Evolutionary conservation across 2,113 vertebrate species (phyloP), one percentile per base, ranked within the genome.

Genomic region (Aythya baeri): DNA sequence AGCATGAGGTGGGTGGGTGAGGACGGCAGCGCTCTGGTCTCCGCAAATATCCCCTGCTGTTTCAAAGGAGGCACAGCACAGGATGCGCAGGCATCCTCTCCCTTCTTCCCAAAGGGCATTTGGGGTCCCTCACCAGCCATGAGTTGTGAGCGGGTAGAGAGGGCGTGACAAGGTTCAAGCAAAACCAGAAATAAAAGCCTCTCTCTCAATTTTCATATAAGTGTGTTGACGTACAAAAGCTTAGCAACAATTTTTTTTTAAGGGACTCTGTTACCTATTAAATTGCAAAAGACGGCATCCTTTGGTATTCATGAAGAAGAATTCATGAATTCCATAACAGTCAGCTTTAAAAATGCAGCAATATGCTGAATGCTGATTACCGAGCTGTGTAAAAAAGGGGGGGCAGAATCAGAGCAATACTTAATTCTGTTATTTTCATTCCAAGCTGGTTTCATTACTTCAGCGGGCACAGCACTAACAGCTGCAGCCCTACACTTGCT

Each of bases 301-400:
- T 94, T 88, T 92, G 93, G 63, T 94, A 86, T 95, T 96, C 93
- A 92, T 91, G 82, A 95, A 94, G 85, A 91, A 66, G 90, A 90
- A 95, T 76, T 92, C 89, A 88, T 95, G 92, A 97, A 93, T 94
- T 94, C 89, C 62, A 2, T 90, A 94, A 87, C 79, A 67, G 78
- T 88, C 93, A 91, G 78, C 83, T 92, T 93, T 74, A 74, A 89
- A 95, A 95, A 76, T 5, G 41, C 62, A 89, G 86, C 77, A 92
- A 77, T 95, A 83, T 92, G 70, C 92, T 91, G 86, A 93, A 93
- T 92, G 71, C 44, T 95, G 77, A 96, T 94, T 93, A 82, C 63
- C 55, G 86, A 82, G 77, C 63, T 22, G 2, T 82, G 57, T 61
- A 26, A 92, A 88, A 66, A 25, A 20, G 17, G 17, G 23, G 12